These are phyloP conservation scores for Ricordea florida DNA, from an alignment of 92 coral and sea anemone species.

Conservation along the genomic window DNA sequence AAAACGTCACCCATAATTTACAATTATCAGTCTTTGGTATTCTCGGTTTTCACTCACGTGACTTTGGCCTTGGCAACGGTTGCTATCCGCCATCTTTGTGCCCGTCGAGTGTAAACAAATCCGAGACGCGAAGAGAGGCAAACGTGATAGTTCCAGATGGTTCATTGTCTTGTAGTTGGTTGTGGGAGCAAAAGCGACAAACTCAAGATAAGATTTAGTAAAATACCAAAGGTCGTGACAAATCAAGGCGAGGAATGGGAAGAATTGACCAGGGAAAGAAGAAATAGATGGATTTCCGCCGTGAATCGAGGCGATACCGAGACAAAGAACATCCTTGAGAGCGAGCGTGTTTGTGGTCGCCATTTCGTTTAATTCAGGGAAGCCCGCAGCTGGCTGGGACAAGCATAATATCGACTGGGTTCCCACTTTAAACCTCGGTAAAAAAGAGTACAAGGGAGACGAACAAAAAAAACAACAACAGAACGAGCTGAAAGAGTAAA, in stretches of 20 bases:
- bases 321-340: constrained; percentile 42
- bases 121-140: background rate
- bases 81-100: constrained; percentile 44
- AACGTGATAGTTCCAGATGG: constrained; percentile 33
- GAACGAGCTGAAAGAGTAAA: constrained; percentile 52
- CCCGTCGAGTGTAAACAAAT: constrained; percentile 31
- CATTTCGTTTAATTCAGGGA: constrained; percentile 60
- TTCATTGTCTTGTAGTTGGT: constrained; percentile 44
- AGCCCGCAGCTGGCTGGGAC: constrained; percentile 61
- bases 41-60: constrained; percentile 41
- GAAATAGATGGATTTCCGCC: constrained; percentile 56
- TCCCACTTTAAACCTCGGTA: constrained; percentile 36
- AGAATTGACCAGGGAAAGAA: constrained; percentile 44
- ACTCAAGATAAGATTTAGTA: constrained; percentile 6
- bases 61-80: constrained; percentile 31
- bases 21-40: too few species aligned
- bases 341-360: constrained; percentile 42
- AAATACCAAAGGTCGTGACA: constrained; percentile 37
- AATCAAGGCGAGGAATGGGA: constrained; percentile 71
- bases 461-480: constrained; percentile 4
- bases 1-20: too few species aligned
- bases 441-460: constrained; percentile 4
- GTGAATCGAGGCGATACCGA: constrained; percentile 55
- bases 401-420: constrained; percentile 54
- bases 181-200: constrained; percentile 39